Evolutionary conservation across 2,888 invertebrate species (phyloP).

Genomic region (Oeneis ivallda): DNA sequence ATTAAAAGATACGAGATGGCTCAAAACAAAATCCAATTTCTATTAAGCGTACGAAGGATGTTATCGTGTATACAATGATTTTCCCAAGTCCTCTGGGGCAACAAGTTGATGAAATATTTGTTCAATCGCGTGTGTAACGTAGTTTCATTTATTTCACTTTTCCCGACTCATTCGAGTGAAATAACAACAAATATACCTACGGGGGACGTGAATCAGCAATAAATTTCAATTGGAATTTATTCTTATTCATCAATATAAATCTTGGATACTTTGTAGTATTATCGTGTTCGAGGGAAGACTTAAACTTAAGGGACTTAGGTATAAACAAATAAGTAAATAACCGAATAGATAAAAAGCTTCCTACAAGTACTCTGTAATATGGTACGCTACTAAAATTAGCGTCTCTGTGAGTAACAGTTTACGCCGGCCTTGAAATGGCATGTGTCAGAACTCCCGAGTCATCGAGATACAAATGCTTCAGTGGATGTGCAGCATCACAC

Average conservation of each 20-base stretch:
- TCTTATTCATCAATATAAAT: not conserved
- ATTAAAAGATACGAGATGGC: constrained; percentile 11
- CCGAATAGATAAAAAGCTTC: too few species aligned
- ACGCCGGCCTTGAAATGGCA: too few species aligned
- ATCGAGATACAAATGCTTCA: too few species aligned
- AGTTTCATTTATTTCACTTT: constrained; percentile 80
- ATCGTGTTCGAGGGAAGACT: not conserved
- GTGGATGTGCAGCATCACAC: too few species aligned
- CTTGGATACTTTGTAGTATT: not conserved
- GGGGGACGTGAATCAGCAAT: constrained; percentile 72
- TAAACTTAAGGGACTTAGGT: not conserved
- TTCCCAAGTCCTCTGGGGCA: constrained; percentile 66
- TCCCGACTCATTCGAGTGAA: constrained; percentile 71
- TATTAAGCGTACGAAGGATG: constrained; percentile 52
- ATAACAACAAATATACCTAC: constrained; percentile 64
- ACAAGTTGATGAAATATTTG: constrained; percentile 80
- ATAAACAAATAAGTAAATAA: not conserved
- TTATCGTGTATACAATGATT: constrained; percentile 62
- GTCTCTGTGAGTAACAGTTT: too few species aligned
- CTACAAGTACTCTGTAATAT: too few species aligned
- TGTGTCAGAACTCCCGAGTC: too few species aligned
- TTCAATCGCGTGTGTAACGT: constrained; percentile 76
- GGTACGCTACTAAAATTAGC: too few species aligned
- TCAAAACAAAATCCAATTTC: constrained; percentile 51
- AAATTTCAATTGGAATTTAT: constrained; percentile 40